A percentile compares a stretch with the other conserved stretches of the same genome.
These are phyloP conservation scores for Spheniscus mendiculus DNA, from an alignment of 2,113 vertebrate species.

Conservation along the genomic window DNA sequence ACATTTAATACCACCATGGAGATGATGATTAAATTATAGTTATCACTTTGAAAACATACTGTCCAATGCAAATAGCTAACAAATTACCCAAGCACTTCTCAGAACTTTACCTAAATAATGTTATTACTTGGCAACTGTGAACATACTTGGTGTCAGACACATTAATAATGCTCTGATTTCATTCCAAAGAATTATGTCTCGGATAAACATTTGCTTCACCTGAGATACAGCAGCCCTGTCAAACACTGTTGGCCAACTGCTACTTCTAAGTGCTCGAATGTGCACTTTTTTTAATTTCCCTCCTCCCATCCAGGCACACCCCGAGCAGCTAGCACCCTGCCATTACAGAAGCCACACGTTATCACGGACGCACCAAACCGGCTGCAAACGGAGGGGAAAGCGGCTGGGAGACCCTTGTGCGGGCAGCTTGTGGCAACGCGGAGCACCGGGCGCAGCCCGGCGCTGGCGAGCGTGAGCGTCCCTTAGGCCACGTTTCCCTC, in stretches of 20 bases:
- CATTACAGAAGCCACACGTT: neutral
- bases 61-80: neutral
- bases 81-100: neutral
- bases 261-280: neutral
- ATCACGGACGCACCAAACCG: accelerated
- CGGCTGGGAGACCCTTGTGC: accelerated
- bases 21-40: neutral
- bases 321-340: neutral
- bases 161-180: neutral
- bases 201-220: neutral
- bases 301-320: neutral
- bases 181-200: neutral
- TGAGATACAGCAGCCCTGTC: neutral
- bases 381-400: accelerated
- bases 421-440: accelerated
- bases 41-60: neutral
- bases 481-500: accelerated
- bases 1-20: neutral
- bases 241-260: neutral
- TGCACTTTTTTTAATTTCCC: accelerated
- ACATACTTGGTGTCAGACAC: neutral
- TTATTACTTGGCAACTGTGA: neutral
- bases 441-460: neutral
- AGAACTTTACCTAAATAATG: neutral
- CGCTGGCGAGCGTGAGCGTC: accelerated